These are phyloP conservation scores for Canis aureus DNA, from an alignment of 2,113 vertebrate genomes.

Conservation along the genomic window DNA sequence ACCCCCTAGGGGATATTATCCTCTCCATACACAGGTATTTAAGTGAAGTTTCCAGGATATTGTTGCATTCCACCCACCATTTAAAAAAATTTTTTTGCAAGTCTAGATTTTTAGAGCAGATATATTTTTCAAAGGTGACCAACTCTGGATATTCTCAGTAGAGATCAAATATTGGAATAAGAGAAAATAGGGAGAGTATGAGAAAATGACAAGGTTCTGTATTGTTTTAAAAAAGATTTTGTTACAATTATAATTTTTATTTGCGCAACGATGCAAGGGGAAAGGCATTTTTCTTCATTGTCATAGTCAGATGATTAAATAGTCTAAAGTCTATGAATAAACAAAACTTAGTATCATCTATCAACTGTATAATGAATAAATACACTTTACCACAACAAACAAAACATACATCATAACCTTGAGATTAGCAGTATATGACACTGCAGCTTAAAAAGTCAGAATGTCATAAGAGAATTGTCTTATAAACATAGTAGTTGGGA, in stretches of 20 bases:
- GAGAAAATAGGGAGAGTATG: neutral
- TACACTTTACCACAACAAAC: conserved; percentile 51
- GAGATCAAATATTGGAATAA: neutral
- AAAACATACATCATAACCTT: neutral
- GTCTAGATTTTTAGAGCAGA: neutral
- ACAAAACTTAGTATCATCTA: conserved; percentile 44
- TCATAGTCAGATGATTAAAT: neutral
- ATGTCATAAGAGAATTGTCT: neutral
- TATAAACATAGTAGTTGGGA: conserved; percentile 10
- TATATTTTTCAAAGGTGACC: neutral
- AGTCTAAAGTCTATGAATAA: neutral
- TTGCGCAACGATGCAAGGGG: neutral
- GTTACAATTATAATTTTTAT: neutral
- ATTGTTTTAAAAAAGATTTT: neutral
- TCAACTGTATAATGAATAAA: conserved; percentile 48
- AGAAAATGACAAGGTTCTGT: neutral
- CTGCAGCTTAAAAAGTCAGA: conserved; percentile 20
- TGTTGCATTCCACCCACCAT: neutral
- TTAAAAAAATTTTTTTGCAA: neutral
- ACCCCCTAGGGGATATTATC: too few species aligned
- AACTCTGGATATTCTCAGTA: neutral
- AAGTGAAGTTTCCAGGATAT: neutral
- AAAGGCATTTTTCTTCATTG: neutral
- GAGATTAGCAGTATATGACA: neutral
- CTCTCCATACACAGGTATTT: neutral